Base-by-base conservation (phyloP, 2,888 invertebrate genomes). In the Loripinus fragilis region DNA sequence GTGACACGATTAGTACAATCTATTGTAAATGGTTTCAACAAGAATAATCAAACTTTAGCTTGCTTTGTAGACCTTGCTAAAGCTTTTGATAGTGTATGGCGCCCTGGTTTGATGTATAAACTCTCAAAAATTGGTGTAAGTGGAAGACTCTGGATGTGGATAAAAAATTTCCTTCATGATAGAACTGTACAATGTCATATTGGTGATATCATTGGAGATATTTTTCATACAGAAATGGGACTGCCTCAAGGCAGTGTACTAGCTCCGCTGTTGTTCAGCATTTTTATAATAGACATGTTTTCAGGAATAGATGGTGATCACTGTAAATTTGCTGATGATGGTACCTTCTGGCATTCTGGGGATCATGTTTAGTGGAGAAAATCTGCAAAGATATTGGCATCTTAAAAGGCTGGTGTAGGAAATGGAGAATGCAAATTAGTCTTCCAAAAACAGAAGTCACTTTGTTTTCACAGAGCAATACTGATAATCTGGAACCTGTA, bases 1-100 rank as follows among this genome's bases (percentile, higher is more conserved):
- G 30, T 79, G 1, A 25, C 71, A 7, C 38, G 71, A 55, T n/a
- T 71, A 0, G 30, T 41, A 8, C 71, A 79, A 42, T 48, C 60
- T 17, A 69, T 71, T 20, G 25, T 41, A 20, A 48, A 70, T 73
- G 79, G 69, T 0, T 72, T 76, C 20, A 74, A 78, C 30, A 30
- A 67, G n/a, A 60, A 55, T 0, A n/a, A 74, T n/a, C 12, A 12
- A 0, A 71, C 68, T 3, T 15, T 68, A 10, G 71, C 74, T n/a
- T 20, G 42, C 8, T 72, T 71, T 28, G 20, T 79, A 12, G 79
- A 79, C 25, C 25, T 75, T 42, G 72, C 72, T 35, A 76, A 76
- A 33, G 80, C 80, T 20, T 80, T 66, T 42, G 76, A 80, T 41
- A 65, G 52, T 10, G 76, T 76, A n/a, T 80, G 80, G 80, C 35